Conservation (phyloP, 35 echinoderm and acorn worm genomes). For the Chiridota heheva region DNA sequence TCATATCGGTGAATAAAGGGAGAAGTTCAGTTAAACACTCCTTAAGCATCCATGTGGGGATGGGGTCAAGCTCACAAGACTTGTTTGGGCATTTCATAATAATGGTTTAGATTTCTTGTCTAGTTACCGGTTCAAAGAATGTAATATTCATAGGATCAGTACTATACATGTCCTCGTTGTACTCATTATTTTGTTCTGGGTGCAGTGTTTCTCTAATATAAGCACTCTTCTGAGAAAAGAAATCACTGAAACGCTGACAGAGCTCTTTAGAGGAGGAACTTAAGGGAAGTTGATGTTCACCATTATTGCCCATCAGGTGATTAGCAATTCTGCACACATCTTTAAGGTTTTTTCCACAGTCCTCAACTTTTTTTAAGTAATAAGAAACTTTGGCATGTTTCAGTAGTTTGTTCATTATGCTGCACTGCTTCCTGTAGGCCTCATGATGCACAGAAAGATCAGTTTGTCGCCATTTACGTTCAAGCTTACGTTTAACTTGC, state of each 20-base stretch:
- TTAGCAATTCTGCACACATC: neutral
- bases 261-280: neutral
- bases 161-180: no score
- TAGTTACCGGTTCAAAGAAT: no score
- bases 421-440: neutral
- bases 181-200: no score
- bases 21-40: no score
- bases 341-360: neutral
- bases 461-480: slow-evolving; percentile 26
- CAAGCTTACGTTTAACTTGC: slow-evolving; percentile 3
- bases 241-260: neutral
- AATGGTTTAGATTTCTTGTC: no score
- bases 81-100: no score
- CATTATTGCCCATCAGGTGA: neutral
- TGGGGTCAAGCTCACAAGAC: no score
- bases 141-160: no score
- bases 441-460: slow-evolving; percentile 1
- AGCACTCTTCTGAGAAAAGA: neutral
- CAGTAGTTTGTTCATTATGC: neutral
- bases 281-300: neutral
- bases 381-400: slow-evolving; percentile 2
- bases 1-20: no score
- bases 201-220: slow-evolving; percentile 8
- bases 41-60: no score
- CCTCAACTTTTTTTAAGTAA: slow-evolving; percentile 15